phyloP scores from a whole-genome alignment of 2,888 invertebrate genomes.

The Perdita meconis region DNA sequence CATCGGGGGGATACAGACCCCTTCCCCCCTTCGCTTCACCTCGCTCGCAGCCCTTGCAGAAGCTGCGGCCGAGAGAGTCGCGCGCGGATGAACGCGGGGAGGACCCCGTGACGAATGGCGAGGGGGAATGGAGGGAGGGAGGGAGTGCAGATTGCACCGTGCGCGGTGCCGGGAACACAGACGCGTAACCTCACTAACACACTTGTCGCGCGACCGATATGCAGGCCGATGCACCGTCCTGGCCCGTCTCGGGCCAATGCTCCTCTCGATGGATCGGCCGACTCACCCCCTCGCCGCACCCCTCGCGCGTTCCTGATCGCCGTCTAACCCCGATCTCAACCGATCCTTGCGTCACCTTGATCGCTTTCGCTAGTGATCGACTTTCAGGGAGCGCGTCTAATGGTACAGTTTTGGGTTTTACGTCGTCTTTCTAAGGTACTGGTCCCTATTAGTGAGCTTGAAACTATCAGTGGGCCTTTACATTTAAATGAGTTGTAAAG shows the following conservation, averaged over 20 bases:
- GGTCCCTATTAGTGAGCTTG: too few species aligned
- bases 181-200: conserved; percentile 66
- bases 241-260: conserved; percentile 70
- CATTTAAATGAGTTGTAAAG: too few species aligned
- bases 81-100: conserved; percentile 40
- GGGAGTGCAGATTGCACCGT: conserved; percentile 68
- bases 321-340: conserved; percentile 23
- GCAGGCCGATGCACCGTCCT: conserved; percentile 72
- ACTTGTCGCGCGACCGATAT: conserved; percentile 62
- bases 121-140: conserved; percentile 6
- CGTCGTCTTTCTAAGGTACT: too few species aligned
- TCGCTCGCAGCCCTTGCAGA: conserved; percentile 56
- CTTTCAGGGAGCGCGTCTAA: too few species aligned
- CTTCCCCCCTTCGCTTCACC: conserved; percentile 38
- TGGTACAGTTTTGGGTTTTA: too few species aligned
- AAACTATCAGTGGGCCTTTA: too few species aligned
- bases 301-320: neutral
- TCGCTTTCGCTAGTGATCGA: too few species aligned
- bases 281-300: neutral
- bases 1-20: conserved; percentile 35
- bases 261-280: conserved; percentile 48
- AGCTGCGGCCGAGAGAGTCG: conserved; percentile 52
- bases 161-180: conserved; percentile 58
- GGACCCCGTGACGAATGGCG: conserved; percentile 36
- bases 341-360: conserved; percentile 27